Percentiles rank a stretch among this genome's conserved stretches.
Conservation (phyloP, 2,797 vertebrate genomes). For the Antrozous pallidus region DNA sequence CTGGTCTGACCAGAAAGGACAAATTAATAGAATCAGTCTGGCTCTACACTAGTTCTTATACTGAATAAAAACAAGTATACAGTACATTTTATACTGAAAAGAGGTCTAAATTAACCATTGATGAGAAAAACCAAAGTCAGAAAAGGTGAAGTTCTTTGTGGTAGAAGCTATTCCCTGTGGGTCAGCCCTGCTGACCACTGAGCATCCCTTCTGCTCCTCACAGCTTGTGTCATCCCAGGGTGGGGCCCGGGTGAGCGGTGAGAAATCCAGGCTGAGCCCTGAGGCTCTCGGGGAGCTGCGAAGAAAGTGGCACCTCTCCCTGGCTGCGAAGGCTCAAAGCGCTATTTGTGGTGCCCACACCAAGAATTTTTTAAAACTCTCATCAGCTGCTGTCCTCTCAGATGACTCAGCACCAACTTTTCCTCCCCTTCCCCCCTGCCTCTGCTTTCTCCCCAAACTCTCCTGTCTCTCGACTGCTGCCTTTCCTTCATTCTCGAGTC, state of each 20-base stretch:
- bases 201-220: constrained; percentile 59
- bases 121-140: constrained; percentile 61
- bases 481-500: neutral
- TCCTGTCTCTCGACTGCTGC: neutral
- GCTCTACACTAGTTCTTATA: neutral
- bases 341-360: neutral
- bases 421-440: neutral
- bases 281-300: neutral
- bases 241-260: neutral
- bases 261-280: neutral
- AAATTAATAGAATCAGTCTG: neutral
- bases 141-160: neutral
- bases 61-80: constrained; percentile 49
- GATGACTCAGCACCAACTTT: neutral
- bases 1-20: constrained; percentile 60
- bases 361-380: neutral
- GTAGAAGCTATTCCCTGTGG: neutral
- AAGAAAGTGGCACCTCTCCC: neutral
- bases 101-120: neutral
- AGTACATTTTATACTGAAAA: neutral
- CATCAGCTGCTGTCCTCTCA: neutral
- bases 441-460: neutral
- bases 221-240: neutral
- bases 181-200: constrained; percentile 41
- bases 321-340: neutral